Evolutionary conservation across 2,888 invertebrate genomes (phyloP), one percentile per base, ranked within the genome.

Genomic region (Eubasilissa splendida): DNA sequence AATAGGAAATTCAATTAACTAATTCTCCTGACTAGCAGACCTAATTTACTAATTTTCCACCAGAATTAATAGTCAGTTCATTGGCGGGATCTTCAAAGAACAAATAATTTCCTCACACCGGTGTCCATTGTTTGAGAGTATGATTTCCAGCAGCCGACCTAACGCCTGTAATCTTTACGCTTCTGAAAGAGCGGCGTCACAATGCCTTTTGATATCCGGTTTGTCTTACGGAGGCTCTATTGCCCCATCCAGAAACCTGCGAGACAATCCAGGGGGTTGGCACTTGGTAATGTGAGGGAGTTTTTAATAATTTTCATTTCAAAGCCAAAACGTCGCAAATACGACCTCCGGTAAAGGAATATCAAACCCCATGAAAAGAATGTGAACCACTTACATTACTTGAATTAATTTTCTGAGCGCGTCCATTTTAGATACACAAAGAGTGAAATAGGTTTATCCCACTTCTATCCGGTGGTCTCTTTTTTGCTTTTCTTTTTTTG

Each of bases 171-270:
- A 74, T 74, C 74, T 74, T 74, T 10, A 33, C 54, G 54, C 71
- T 58, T 54, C 71, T 54, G 71, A 71, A 71, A 71, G 71, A 71
- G 71, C 71, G 11, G 22, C 53, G 54, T 71, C 71, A 71, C 71
- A 71, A 71, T 71, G 71, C 71, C 71, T 53, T 54, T 71, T 71
- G 54, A 71, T 71, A 71, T 71, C 71, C 71, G 71, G 71, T 71
- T 71, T 71, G 71, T 71, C 71, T 71, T 71, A 71, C 71, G 53
- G 54, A 42, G 31, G 71, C 71, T 71, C 71, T 54, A 71, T 54
- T 14, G 54, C 71, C 54, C n/a, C 54, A 22, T 4, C 71, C 54
- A 71, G 71, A 71, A 71, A 31, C 71, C 33, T 7, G 14, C 54
- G n/a, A 71, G 54, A 54, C 71, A 71, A 54, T 71, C 54, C 71